Evolutionary conservation across 2,797 vertebrate species (phyloP).

Genomic region (Cuculus canorus): DNA sequence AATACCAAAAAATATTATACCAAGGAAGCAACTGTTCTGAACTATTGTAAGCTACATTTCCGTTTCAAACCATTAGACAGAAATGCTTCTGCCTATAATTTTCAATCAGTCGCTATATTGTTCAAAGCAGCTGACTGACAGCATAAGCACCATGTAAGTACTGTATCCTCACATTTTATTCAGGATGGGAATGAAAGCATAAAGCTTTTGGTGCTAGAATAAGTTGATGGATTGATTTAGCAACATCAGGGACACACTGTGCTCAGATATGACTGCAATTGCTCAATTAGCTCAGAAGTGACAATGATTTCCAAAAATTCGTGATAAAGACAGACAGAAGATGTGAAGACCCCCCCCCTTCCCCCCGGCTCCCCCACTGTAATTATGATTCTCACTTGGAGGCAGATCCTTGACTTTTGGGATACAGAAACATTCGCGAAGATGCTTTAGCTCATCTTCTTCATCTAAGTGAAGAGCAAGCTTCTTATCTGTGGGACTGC

Average conservation of each 20-base stretch:
- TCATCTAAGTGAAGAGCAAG: constrained; percentile 85
- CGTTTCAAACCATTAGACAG: constrained; percentile 30
- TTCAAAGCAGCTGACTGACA: constrained; percentile 72
- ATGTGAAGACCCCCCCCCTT: neutral
- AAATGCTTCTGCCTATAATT: constrained; percentile 69
- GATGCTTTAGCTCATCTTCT: constrained; percentile 81
- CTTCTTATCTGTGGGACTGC: constrained; percentile 75
- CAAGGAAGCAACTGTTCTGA: constrained; percentile 36
- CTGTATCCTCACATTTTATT: constrained; percentile 42
- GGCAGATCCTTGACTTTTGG: constrained; percentile 88
- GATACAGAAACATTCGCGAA: constrained; percentile 83
- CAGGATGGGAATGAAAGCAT: constrained; percentile 9
- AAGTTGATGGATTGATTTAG: constrained; percentile 66
- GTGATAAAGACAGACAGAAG: constrained; percentile 36
- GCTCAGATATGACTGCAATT: constrained; percentile 44
- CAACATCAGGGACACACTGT: constrained; percentile 35
- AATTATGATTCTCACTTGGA: constrained; percentile 80
- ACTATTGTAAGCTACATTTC: neutral
- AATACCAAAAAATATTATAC: constrained; percentile 13
- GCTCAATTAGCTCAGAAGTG: constrained; percentile 50
- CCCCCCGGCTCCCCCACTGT: neutral
- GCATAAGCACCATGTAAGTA: constrained; percentile 52
- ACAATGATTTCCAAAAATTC: constrained; percentile 51
- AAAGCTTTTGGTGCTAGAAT: constrained; percentile 47
- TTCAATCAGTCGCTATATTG: constrained; percentile 73